Conservation (phyloP, 92 coral and sea anemone species). For the Zoanthus sansibaricus region DNA sequence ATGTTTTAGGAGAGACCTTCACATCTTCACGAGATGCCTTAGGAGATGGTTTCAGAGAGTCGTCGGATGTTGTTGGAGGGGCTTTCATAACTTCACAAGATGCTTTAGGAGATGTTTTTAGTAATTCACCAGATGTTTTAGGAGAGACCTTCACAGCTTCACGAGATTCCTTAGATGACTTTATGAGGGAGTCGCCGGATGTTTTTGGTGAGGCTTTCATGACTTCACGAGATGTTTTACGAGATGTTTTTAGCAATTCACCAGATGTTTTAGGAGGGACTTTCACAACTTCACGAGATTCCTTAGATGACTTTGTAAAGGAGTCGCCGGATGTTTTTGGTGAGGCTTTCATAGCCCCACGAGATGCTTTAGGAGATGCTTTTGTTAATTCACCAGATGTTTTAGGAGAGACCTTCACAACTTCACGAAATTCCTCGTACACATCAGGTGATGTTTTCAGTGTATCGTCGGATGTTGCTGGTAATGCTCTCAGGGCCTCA, state of each 20-base stretch:
- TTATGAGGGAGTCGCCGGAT: background rate
- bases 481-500: no score
- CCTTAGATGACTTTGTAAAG: background rate
- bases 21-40: background rate
- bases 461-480: no score
- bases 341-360: no score
- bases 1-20: background rate
- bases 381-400: background rate
- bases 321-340: no score
- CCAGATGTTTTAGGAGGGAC: background rate
- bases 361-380: background rate
- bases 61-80: background rate
- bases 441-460: no score
- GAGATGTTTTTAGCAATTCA: background rate
- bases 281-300: background rate
- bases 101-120: background rate
- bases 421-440: background rate
- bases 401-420: background rate
- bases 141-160: background rate
- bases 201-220: background rate
- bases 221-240: background rate
- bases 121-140: background rate
- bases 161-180: background rate
- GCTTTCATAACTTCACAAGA: constrained; percentile 1
- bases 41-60: background rate